Evolutionary conservation across 2,888 invertebrate species (phyloP).

Genomic region (Scrobipalpa atriplicella): DNA sequence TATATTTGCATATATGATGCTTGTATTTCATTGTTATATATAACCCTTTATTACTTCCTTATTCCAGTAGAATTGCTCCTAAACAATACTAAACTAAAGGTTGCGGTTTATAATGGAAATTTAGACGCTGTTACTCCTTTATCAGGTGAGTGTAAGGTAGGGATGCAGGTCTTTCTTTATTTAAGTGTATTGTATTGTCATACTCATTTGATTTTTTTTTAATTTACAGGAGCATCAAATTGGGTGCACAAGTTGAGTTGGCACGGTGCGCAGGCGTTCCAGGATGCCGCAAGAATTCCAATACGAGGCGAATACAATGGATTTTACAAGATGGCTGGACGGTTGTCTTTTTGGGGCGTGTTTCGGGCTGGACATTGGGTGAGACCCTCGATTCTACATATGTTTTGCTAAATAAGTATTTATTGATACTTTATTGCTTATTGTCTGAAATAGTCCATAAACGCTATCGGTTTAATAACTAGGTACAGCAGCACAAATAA

Average conservation of each 20-base stretch:
- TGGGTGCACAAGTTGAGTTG: constrained; percentile 74
- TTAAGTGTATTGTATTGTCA: too few relatives aligned
- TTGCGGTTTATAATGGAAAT: constrained; percentile 72
- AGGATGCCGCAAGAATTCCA: constrained; percentile 45
- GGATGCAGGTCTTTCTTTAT: neutral
- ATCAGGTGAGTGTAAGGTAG: constrained; percentile 52
- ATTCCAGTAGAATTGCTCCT: constrained; percentile 71
- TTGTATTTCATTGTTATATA: neutral
- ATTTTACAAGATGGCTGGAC: constrained; percentile 60
- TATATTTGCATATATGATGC: too few relatives aligned
- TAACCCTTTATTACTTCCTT: constrained; percentile 1
- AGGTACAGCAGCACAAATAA: too few relatives aligned
- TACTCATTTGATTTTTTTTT: neutral
- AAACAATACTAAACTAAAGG: constrained; percentile 61
- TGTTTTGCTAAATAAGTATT: too few relatives aligned
- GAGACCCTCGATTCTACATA: constrained; percentile 35
- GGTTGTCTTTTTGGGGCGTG: constrained; percentile 70
- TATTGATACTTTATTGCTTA: too few relatives aligned
- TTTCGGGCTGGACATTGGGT: constrained; percentile 74
- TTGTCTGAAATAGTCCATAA: too few relatives aligned
- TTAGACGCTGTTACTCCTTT: constrained; percentile 70
- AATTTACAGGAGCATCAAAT: constrained; percentile 64
- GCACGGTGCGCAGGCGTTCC: constrained; percentile 62
- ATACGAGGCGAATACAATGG: constrained; percentile 64
- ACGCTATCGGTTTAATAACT: too few relatives aligned